phyloP scores from a whole-genome alignment of 30 jellyfish, hydroid and myxozoan species.

The Chrysaora quinquecirrha region DNA sequence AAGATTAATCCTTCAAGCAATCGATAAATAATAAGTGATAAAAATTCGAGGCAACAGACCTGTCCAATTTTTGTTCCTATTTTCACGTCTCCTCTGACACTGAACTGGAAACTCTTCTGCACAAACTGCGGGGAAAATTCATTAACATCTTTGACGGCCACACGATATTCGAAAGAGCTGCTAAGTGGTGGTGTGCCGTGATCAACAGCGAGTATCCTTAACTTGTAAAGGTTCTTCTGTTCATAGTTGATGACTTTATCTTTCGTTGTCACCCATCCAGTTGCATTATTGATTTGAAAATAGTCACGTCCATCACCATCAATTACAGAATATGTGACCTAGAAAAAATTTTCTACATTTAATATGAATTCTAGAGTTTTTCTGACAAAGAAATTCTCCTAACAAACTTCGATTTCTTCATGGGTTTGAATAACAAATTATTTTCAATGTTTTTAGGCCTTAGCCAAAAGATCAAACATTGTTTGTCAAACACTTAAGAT shows the following conservation, averaged over 20 bases:
- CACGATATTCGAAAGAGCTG: constrained; percentile 83
- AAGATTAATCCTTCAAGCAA: too few relatives aligned
- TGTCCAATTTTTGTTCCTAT: constrained; percentile 80
- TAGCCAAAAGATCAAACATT: too few relatives aligned
- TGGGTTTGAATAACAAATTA: too few relatives aligned
- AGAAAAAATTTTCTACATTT: too few relatives aligned
- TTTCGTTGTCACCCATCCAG: constrained; percentile 91
- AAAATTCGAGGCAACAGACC: constrained; percentile 77
- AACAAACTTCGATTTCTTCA: too few relatives aligned
- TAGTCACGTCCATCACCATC: constrained; percentile 72
- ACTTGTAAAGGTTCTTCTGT: constrained; percentile 47
- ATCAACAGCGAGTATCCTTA: constrained; percentile 81
- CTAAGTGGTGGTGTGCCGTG: constrained; percentile 79
- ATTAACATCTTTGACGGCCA: constrained; percentile 89
- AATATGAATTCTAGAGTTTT: too few relatives aligned
- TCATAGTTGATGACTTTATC: constrained; percentile 76
- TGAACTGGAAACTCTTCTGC: constrained; percentile 47
- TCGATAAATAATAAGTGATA: too few relatives aligned
- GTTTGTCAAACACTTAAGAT: too few relatives aligned
- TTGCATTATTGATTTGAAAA: constrained; percentile 69
- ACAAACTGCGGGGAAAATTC: constrained; percentile 79
- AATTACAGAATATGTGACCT: constrained; percentile 84
- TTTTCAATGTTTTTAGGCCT: too few relatives aligned
- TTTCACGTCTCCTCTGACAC: constrained; percentile 66
- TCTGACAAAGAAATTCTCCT: too few relatives aligned